phyloP scores from a whole-genome alignment of 2,113 vertebrate species.

The Limanda limanda region DNA sequence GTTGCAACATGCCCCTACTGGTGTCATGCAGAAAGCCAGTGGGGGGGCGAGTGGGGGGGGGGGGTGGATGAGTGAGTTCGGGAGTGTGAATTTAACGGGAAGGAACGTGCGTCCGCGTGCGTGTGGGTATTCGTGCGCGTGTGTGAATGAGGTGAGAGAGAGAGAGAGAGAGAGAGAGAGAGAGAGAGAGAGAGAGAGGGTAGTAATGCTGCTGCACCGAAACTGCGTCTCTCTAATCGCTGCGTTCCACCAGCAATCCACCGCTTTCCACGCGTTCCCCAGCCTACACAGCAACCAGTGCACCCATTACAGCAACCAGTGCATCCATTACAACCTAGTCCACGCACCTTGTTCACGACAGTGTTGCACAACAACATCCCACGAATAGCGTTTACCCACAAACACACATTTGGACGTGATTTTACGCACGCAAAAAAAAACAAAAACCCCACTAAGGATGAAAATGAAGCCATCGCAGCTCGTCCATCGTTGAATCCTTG shows the following conservation, averaged over 20 bases:
- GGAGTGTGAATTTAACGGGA: slow-evolving; percentile 49
- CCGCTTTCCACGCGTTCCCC: slow-evolving; percentile 74
- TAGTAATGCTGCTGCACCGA: slow-evolving; percentile 69
- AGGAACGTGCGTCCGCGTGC: slow-evolving; percentile 45
- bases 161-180: slow-evolving; percentile 19
- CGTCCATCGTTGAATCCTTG: neutral
- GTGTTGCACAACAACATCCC: slow-evolving; percentile 65
- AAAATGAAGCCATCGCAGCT: too few relatives aligned
- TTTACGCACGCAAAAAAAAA: slow-evolving; percentile 1
- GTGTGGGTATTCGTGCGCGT: slow-evolving; percentile 31
- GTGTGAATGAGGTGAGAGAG: slow-evolving; percentile 30
- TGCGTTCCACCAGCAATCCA: slow-evolving; percentile 75
- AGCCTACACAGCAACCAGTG: slow-evolving; percentile 76
- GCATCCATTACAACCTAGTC: slow-evolving; percentile 53
- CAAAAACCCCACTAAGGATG: neutral
- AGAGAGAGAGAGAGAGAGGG: slow-evolving; percentile 23
- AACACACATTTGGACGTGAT: neutral
- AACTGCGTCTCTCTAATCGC: slow-evolving; percentile 74
- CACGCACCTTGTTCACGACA: slow-evolving; percentile 54
- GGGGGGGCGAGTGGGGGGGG: neutral
- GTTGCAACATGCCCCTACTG: slow-evolving; percentile 27
- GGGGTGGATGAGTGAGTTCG: slow-evolving; percentile 39
- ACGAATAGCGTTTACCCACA: slow-evolving; percentile 27
- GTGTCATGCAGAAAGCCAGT: slow-evolving; percentile 17
- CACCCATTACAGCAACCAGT: slow-evolving; percentile 71